Evolutionary conservation across 2,888 invertebrate species (phyloP).

Genomic region (Theretra japonica): DNA sequence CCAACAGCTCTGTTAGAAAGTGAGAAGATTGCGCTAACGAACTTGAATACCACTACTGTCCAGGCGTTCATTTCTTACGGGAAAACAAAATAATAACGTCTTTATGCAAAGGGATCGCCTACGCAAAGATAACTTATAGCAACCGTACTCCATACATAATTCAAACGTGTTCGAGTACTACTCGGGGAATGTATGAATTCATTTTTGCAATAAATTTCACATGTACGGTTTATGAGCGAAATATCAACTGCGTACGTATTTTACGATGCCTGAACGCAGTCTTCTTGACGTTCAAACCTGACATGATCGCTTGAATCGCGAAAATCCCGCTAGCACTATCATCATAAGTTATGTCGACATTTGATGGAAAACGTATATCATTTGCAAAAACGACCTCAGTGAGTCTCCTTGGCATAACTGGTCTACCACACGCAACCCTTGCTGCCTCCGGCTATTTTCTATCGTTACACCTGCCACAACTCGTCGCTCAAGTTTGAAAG

Average conservation of each 20-base stretch:
- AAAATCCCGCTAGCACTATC: constrained; percentile 40
- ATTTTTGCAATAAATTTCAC: constrained; percentile 66
- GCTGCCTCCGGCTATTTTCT: constrained; percentile 69
- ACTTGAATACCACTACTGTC: constrained; percentile 56
- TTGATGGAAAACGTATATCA: constrained; percentile 76
- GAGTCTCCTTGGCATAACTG: constrained; percentile 75
- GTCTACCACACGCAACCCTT: constrained; percentile 78
- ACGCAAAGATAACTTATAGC: constrained; percentile 62
- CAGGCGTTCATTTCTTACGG: constrained; percentile 54
- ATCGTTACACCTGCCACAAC: constrained; percentile 70
- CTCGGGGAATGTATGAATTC: constrained; percentile 59
- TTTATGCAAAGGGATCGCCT: constrained; percentile 67
- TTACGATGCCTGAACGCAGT: constrained; percentile 38
- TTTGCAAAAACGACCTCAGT: constrained; percentile 72
- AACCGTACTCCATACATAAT: constrained; percentile 62
- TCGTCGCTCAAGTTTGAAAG: constrained; percentile 50
- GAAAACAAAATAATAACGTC: constrained; percentile 65
- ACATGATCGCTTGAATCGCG: constrained; percentile 1
- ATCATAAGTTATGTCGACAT: constrained; percentile 54
- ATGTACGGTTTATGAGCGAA: constrained; percentile 53
- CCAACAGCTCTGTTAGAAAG: constrained; percentile 64
- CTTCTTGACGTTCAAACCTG: constrained; percentile 28
- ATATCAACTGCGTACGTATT: constrained; percentile 41
- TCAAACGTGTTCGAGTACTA: constrained; percentile 63
- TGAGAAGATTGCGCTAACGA: constrained; percentile 69